Conservation (phyloP, 2,113 vertebrate genomes). For the Myrmecobius fasciatus region DNA sequence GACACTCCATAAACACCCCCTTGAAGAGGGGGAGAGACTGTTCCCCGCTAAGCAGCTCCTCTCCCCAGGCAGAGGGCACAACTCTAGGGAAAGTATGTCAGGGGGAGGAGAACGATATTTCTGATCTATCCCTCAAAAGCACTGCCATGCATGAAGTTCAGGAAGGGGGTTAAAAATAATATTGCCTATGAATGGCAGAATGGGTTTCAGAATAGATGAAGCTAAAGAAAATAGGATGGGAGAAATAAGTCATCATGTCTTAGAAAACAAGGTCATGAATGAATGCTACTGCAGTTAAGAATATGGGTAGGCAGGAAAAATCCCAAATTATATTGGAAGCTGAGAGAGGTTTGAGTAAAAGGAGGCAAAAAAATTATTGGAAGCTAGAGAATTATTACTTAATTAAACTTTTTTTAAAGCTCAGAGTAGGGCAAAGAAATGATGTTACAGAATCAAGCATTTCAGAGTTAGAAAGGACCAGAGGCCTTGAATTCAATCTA, state of each 20-base stretch:
- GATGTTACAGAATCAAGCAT: background rate
- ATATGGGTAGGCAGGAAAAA: background rate
- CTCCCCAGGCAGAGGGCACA: no score
- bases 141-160: background rate
- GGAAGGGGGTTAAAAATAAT: background rate
- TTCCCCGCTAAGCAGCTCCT: no score
- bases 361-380: background rate
- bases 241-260: background rate
- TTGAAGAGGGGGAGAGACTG: no score
- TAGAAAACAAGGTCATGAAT: background rate
- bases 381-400: background rate
- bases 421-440: background rate
- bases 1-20: background rate
- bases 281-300: background rate
- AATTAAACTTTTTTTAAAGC: background rate
- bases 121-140: background rate
- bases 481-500: background rate
- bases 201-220: background rate
- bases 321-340: background rate
- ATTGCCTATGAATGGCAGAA: background rate
- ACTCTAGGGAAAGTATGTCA: background rate
- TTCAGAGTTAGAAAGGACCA: background rate
- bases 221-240: background rate
- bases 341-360: background rate
- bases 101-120: background rate